These are phyloP conservation scores for Drosophila obscura DNA, from an alignment of 1,140 invertebrate genomes.

Conservation along the genomic window DNA sequence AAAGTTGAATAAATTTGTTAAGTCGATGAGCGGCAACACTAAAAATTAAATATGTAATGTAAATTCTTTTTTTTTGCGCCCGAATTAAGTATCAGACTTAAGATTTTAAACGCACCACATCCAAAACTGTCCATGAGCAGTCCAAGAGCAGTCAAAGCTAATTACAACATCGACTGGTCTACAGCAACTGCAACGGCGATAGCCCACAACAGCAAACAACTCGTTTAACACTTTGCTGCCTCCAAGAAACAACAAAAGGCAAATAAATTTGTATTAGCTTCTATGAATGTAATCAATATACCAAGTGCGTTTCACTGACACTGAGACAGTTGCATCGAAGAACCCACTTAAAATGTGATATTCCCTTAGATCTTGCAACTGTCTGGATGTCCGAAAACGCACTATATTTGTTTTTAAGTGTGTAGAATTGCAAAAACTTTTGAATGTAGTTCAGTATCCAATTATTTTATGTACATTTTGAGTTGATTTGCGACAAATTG, in stretches of 20 bases:
- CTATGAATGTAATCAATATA: slow-evolving; percentile 4
- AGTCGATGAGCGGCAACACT: slow-evolving; percentile 64
- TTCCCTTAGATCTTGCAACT: slow-evolving; percentile 4
- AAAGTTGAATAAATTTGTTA: slow-evolving; percentile 41
- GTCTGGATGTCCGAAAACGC: too few species aligned
- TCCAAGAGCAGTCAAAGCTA: slow-evolving; percentile 18
- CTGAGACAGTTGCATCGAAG: too few species aligned
- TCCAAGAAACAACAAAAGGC: slow-evolving; percentile 39
- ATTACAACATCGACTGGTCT: slow-evolving; percentile 20
- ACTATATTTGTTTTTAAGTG: not conserved
- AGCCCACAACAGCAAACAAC: slow-evolving; percentile 24
- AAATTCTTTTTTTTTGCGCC: slow-evolving; percentile 51
- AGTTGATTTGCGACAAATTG: slow-evolving; percentile 2
- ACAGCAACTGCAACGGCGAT: slow-evolving; percentile 11
- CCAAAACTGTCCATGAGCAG: slow-evolving; percentile 28
- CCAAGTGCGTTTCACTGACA: slow-evolving; percentile 3
- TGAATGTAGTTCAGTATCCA: slow-evolving; percentile 3
- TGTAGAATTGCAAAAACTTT: slow-evolving; percentile 10
- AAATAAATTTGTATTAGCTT: slow-evolving; percentile 43
- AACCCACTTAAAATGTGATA: not conserved
- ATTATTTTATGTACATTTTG: slow-evolving; percentile 1
- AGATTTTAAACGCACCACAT: slow-evolving; percentile 20
- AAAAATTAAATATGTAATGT: slow-evolving; percentile 52
- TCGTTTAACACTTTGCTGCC: slow-evolving; percentile 26
- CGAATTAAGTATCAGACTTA: slow-evolving; percentile 25